Percentiles rank a stretch among this genome's conserved stretches.
Evolutionary conservation across 2,113 vertebrate genomes (phyloP).

Genomic region (Vanacampus margaritifer): DNA sequence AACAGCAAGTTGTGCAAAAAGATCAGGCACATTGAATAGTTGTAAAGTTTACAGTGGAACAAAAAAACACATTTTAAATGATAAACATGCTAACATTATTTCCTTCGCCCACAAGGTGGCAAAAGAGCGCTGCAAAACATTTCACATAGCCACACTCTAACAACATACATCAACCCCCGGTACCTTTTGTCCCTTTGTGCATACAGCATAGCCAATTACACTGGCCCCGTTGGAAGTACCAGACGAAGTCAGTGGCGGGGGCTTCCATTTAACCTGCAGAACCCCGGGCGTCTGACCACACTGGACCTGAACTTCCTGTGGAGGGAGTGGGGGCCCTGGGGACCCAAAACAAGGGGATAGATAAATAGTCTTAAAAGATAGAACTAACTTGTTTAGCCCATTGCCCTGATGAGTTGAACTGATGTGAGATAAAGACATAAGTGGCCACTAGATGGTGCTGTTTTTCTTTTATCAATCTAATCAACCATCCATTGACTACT

Average conservation of each 20-base stretch:
- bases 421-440: no score
- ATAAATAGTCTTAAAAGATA: background rate
- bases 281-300: slow-evolving; percentile 77
- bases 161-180: slow-evolving; percentile 27
- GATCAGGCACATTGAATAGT: no score
- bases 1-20: no score
- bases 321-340: slow-evolving; percentile 88
- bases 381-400: background rate
- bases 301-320: slow-evolving; percentile 85
- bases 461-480: no score
- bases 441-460: no score
- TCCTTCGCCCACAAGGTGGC: slow-evolving; percentile 61
- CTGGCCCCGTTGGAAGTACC: slow-evolving; percentile 92
- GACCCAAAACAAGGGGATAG: slow-evolving; percentile 12
- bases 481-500: no score
- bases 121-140: slow-evolving; percentile 39
- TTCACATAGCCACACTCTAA: background rate
- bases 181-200: slow-evolving; percentile 92
- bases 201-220: slow-evolving; percentile 90
- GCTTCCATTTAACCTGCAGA: slow-evolving; percentile 88
- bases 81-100: slow-evolving; percentile 11
- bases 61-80: background rate
- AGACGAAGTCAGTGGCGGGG: slow-evolving; percentile 78
- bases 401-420: background rate
- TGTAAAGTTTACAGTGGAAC: no score